These are phyloP conservation scores for Micromys minutus DNA, from an alignment of 2,113 vertebrate species.

Conservation along the genomic window DNA sequence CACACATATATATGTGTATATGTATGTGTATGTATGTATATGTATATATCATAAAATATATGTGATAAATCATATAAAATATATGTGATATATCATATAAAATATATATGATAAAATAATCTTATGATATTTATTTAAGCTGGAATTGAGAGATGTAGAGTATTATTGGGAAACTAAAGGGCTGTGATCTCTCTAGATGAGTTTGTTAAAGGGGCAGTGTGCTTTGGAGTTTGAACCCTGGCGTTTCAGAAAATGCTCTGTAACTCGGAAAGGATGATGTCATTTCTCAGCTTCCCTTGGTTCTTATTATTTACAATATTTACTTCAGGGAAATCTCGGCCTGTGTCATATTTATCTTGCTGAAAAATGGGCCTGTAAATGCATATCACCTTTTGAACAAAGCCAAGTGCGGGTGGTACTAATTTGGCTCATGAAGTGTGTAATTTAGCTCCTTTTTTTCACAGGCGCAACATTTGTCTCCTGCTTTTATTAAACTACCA, in stretches of 20 bases:
- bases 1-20: neutral
- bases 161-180: slow-evolving; percentile 80
- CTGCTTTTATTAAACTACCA: slow-evolving; percentile 94
- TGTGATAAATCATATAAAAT: too few relatives aligned
- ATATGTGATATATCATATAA: too few relatives aligned
- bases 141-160: slow-evolving; percentile 75
- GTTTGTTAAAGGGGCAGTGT: slow-evolving; percentile 87
- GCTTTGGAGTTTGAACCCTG: slow-evolving; percentile 84
- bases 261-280: slow-evolving; percentile 91
- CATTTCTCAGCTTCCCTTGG: slow-evolving; percentile 93
- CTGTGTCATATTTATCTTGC: slow-evolving; percentile 90
- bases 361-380: slow-evolving; percentile 90
- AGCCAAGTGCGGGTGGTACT: slow-evolving; percentile 91
- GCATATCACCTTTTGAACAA: slow-evolving; percentile 93
- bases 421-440: slow-evolving; percentile 97
- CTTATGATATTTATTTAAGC: too few relatives aligned
- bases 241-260: slow-evolving; percentile 83
- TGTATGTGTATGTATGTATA: slow-evolving; percentile 8
- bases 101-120: too few relatives aligned
- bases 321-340: slow-evolving; percentile 90
- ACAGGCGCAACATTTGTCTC: slow-evolving; percentile 92
- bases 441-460: slow-evolving; percentile 93
- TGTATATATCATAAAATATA: slow-evolving; percentile 49
- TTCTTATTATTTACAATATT: slow-evolving; percentile 94
- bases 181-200: slow-evolving; percentile 78